A percentile compares a stretch with the other conserved stretches of the same genome.
Conservation (phyloP, 2,113 vertebrate genomes). For the Hiodon tergisus region DNA sequence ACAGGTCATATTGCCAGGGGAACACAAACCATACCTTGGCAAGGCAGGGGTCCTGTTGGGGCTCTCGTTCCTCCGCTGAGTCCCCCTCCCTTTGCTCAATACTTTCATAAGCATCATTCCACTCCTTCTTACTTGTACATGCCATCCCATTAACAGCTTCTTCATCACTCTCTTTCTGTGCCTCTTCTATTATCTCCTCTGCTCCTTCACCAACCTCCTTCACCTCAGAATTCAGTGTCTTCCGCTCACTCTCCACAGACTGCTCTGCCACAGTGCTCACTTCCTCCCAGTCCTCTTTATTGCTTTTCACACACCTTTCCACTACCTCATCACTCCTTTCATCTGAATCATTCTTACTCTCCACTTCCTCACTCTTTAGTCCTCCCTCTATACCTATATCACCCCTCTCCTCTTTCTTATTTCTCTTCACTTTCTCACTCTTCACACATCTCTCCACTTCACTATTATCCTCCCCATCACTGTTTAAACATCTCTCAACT, state of each 20-base stretch:
- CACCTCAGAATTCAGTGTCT: neutral
- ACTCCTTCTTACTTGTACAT: neutral
- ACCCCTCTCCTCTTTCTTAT: conserved; percentile 29
- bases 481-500: neutral
- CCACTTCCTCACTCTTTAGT: neutral
- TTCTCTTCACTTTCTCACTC: conserved; percentile 20
- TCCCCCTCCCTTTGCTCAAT: neutral
- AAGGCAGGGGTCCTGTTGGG: conserved; percentile 25
- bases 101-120: conserved; percentile 9
- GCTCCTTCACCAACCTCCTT: neutral
- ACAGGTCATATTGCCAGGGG: conserved; percentile 22
- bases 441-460: conserved; percentile 16
- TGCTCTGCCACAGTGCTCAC: conserved; percentile 32
- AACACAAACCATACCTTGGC: conserved; percentile 53
- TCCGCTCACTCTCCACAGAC: conserved; percentile 20
- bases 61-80: conserved; percentile 25
- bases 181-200: conserved; percentile 22
- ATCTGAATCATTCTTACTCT: too few species aligned
- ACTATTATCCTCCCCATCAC: conserved; percentile 13
- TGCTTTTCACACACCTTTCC: conserved; percentile 6
- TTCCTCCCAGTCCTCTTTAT: neutral
- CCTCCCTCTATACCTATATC: conserved; percentile 28
- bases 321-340: conserved; percentile 16
- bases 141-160: conserved; percentile 26
- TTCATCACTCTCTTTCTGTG: conserved; percentile 25